Conservation (phyloP, 1,140 invertebrate species). For the Polyergus mexicanus region DNA sequence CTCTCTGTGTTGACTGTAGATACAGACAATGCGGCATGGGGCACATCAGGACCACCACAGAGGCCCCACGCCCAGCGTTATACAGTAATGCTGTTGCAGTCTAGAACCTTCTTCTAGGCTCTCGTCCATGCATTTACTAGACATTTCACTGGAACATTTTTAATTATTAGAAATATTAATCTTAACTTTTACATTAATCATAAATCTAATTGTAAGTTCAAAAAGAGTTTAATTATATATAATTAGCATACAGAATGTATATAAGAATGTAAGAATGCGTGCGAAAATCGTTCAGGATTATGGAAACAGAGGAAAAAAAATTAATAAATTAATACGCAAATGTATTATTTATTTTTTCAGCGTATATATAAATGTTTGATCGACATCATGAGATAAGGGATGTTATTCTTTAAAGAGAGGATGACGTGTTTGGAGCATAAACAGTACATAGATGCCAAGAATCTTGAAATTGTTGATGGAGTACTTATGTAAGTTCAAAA, state of each 20-base stretch:
- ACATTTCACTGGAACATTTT: constrained; percentile 82
- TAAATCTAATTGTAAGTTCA: neutral
- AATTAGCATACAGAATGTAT: neutral
- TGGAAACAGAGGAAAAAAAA: neutral
- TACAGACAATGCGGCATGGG: constrained; percentile 92
- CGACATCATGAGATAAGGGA: neutral
- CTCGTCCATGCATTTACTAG: constrained; percentile 83
- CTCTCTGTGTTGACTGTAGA: constrained; percentile 90
- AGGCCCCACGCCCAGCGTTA: constrained; percentile 99
- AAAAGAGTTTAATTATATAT: neutral
- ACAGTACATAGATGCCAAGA: constrained; percentile 35
- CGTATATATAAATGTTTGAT: neutral
- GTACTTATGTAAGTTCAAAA: constrained; percentile 30
- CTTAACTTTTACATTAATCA: neutral
- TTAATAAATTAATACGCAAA: neutral
- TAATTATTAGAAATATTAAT: neutral
- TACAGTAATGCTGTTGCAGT: constrained; percentile 89
- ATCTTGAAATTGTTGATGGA: constrained; percentile 31
- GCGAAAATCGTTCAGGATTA: neutral
- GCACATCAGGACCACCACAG: constrained; percentile 98
- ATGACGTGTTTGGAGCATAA: constrained; percentile 44
- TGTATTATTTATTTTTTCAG: neutral
- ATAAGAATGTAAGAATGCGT: neutral
- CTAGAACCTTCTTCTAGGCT: constrained; percentile 82
- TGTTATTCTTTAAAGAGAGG: constrained; percentile 34